These are phyloP conservation scores for Galerucella pusilla DNA, from an alignment of 2,888 invertebrate species.

Conservation along the genomic window DNA sequence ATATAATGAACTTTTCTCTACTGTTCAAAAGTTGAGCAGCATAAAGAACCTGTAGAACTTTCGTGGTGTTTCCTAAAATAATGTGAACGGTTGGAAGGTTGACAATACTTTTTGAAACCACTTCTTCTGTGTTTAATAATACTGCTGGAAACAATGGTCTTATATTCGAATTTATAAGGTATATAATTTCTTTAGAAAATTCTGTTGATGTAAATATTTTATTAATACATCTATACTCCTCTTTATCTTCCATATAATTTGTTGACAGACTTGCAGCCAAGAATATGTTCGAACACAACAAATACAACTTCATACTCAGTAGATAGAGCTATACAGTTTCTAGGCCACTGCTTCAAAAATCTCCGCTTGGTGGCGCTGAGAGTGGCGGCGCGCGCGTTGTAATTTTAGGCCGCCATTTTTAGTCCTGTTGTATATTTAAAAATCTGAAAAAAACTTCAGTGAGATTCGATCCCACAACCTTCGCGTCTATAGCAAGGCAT, in stretches of 20 bases:
- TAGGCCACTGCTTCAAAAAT: too few relatives aligned
- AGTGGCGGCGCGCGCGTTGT: too few relatives aligned
- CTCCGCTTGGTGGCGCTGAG: too few relatives aligned
- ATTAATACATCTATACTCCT: background rate
- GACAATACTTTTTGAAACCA: background rate
- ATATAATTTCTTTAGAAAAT: background rate
- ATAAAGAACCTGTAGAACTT: constrained; percentile 1
- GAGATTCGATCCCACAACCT: too few relatives aligned
- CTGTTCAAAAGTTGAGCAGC: background rate
- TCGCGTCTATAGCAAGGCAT: too few relatives aligned
- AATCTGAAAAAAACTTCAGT: too few relatives aligned
- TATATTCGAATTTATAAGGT: background rate
- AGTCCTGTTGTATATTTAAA: too few relatives aligned
- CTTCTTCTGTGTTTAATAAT: background rate
- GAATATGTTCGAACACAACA: too few relatives aligned
- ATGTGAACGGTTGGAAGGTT: background rate
- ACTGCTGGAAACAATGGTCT: background rate
- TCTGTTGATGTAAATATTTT: background rate
- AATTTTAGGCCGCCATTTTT: too few relatives aligned
- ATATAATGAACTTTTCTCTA: background rate
- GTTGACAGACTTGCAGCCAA: background rate
- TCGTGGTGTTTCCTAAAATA: background rate
- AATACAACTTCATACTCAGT: too few relatives aligned
- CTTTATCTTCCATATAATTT: background rate
- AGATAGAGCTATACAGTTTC: too few relatives aligned